A percentile compares a stretch with the other conserved stretches of the same genome.
Evolutionary conservation across 1,140 invertebrate genomes (phyloP).

Genomic region (Olivierus martensii): DNA sequence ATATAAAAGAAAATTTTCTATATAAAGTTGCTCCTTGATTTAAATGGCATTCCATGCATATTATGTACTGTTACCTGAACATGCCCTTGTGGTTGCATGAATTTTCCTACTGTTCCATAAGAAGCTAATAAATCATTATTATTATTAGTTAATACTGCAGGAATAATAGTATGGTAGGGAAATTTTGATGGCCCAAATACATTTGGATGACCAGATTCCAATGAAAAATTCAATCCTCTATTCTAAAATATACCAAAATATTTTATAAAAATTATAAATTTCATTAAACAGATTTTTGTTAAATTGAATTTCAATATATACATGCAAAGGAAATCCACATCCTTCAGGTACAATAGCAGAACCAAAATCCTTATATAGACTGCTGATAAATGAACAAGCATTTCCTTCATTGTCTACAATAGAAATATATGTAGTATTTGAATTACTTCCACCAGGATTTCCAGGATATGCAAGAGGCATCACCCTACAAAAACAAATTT

Average conservation of each 20-base stretch:
- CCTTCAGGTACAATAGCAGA: conserved; percentile 31
- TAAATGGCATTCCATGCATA: no score
- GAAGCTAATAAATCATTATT: conserved; percentile 26
- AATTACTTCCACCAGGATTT: no score
- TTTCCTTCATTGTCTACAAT: conserved; percentile 32
- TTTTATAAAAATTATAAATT: neutral
- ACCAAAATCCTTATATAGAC: conserved; percentile 31
- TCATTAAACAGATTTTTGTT: no score
- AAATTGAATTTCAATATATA: conserved; percentile 6
- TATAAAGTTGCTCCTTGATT: no score
- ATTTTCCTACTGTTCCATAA: conserved; percentile 31
- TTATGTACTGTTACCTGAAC: conserved; percentile 26
- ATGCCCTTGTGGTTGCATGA: conserved; percentile 36
- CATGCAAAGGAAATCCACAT: conserved; percentile 33
- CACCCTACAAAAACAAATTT: no score
- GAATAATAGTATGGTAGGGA: conserved; percentile 33
- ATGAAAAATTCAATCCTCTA: conserved; percentile 8
- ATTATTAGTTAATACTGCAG: conserved; percentile 27
- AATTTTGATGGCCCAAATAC: conserved; percentile 25
- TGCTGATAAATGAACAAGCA: conserved; percentile 29
- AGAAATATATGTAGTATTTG: conserved; percentile 32
- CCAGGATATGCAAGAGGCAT: no score
- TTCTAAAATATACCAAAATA: conserved; percentile 6
- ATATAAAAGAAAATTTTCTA: no score
- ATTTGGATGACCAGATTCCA: conserved; percentile 22